A percentile compares a stretch with the other conserved stretches of the same genome.
Conservation (phyloP, 53 echinoderm and acorn worm species). For the Mesocentrotus franciscanus region DNA sequence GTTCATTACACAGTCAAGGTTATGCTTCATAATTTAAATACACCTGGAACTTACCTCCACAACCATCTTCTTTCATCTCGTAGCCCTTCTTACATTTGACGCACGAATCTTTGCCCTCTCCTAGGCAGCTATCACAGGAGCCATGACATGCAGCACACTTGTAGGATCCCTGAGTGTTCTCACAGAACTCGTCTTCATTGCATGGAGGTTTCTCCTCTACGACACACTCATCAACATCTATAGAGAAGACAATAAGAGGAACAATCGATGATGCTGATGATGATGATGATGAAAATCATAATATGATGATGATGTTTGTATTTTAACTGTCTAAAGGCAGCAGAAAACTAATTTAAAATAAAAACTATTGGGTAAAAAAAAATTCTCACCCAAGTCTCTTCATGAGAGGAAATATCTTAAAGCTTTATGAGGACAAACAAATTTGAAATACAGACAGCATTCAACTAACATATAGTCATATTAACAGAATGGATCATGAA, state of each 20-base stretch:
- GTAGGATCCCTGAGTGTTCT: slow-evolving; percentile 87
- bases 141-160: slow-evolving; percentile 82
- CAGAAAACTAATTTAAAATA: too few relatives aligned
- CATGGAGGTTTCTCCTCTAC: slow-evolving; percentile 76
- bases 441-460: too few relatives aligned
- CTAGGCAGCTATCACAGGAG: slow-evolving; percentile 85
- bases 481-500: too few relatives aligned
- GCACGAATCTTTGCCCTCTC: slow-evolving; percentile 84
- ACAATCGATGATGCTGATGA: background rate
- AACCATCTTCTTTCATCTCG: slow-evolving; percentile 81
- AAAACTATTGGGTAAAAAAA: background rate
- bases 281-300: too few relatives aligned
- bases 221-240: slow-evolving; percentile 91
- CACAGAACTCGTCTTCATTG: slow-evolving; percentile 80
- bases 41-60: slow-evolving; percentile 75
- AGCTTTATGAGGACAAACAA: too few relatives aligned
- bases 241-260: background rate
- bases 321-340: background rate
- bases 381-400: too few relatives aligned
- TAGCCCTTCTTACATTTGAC: slow-evolving; percentile 85
- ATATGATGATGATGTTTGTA: background rate
- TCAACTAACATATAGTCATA: too few relatives aligned
- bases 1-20: too few relatives aligned
- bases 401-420: too few relatives aligned
- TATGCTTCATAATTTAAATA: too few relatives aligned